Conservation (phyloP, 92 coral and sea anemone genomes). For the Metridium senile region DNA sequence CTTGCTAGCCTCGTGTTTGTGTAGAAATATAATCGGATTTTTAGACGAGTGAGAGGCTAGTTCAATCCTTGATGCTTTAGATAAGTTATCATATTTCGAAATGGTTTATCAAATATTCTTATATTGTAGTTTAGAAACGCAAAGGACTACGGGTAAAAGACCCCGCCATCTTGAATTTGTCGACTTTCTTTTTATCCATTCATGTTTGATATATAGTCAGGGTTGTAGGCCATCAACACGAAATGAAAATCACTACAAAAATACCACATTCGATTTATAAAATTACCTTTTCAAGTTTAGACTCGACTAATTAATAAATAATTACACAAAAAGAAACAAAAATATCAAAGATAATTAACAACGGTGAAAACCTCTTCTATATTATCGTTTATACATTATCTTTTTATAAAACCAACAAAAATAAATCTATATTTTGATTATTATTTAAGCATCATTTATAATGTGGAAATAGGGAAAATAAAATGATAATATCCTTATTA, state of each 20-base stretch:
- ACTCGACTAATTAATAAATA: neutral
- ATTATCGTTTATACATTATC: neutral
- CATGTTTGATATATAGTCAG: neutral
- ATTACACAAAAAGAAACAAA: neutral
- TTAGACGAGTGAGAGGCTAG: no score
- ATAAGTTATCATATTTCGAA: no score
- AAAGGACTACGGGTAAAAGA: neutral
- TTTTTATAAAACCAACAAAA: no score
- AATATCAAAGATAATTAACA: neutral
- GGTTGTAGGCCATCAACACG: no score
- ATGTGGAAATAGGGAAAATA: neutral
- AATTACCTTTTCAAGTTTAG: neutral
- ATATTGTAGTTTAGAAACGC: no score
- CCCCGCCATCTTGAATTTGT: conserved; percentile 1
- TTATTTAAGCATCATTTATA: neutral
- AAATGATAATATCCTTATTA: neutral
- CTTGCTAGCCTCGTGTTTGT: no score
- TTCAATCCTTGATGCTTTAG: no score
- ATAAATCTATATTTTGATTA: neutral
- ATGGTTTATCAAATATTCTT: no score
- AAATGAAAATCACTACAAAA: no score
- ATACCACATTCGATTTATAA: no score
- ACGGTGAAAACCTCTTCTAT: neutral
- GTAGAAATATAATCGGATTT: no score
- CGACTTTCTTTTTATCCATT: neutral